Conservation (phyloP, 2,113 vertebrate species). For the Plecturocebus donacophilus region DNA sequence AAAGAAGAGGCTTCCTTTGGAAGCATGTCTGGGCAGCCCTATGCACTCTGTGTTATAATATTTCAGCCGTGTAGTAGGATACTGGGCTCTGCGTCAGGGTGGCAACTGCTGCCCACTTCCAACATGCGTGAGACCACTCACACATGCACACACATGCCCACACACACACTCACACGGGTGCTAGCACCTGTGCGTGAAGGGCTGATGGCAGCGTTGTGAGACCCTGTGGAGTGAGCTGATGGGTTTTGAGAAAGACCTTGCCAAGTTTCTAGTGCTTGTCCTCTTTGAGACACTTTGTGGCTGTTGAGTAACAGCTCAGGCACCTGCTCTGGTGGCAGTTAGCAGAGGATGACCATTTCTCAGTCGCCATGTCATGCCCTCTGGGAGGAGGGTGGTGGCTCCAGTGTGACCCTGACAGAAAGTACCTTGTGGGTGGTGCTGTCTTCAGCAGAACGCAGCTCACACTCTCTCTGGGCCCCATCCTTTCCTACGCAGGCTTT, state of each 20-base stretch:
- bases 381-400: not conserved
- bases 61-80: not conserved
- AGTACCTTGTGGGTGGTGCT: not conserved
- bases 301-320: not conserved
- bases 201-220: not conserved
- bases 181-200: not conserved
- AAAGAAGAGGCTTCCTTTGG: slow-evolving; percentile 62
- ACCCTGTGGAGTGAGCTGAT: rapidly evolving
- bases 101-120: not conserved
- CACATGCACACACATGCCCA: not conserved
- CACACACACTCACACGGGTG: not conserved
- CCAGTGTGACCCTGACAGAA: not conserved
- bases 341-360: not conserved
- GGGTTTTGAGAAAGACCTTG: not conserved
- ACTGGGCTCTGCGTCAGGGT: not conserved
- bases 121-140: rapidly evolving
- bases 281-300: not conserved
- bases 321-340: not conserved
- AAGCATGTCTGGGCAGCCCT: slow-evolving; percentile 20
- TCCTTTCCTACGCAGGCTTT: not conserved
- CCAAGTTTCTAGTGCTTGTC: not conserved
- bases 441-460: not conserved
- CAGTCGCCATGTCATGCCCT: rapidly evolving
- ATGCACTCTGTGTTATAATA: rapidly evolving
- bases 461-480: not conserved